Evolutionary conservation across 2,888 invertebrate species (phyloP), one percentile per base, ranked within the genome.

Genomic region (Yponomeuta evonymella): DNA sequence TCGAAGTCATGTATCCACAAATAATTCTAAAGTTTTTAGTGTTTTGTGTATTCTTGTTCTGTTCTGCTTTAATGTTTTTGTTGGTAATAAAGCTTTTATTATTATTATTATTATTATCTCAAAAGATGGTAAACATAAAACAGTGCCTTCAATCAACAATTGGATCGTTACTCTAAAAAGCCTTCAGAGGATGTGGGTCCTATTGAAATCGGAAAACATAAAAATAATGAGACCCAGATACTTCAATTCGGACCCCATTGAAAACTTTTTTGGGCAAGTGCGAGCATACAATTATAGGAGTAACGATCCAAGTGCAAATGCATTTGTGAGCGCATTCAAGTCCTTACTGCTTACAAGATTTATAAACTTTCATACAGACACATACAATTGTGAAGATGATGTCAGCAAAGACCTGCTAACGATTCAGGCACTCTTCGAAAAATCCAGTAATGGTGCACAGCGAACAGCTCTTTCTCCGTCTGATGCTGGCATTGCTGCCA

Each of bases 231-330:
- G 33, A 5, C 33, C 33, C 3, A 43, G 66, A 65, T 70, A 70
- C 65, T 70, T 70, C 15, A 70, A 70, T 30, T 65, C 65, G 2
- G 70, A 70, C 33, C 48, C 51, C 2, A 70, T 70, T 30, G 70
- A 70, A 75, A 77, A 74, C 33, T 75, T 79, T 73, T 78, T 78
- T 73, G 77, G 77, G 0, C 77, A 75, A 71, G 71, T 77, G 29
- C 70, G 76, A 65, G 75, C 76, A 0, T 79, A 76, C 72, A 77
- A 76, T 72, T 78, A 74, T 66, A 73, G 78, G 67, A 77, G 75
- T 71, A 79, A 75, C 66, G 71, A 77, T 29, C 77, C 77, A 3
- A 70, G 72, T 5, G 0, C 33, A 33, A 4, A 33, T 69, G 75
- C 72, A 5, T 78, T 78, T 51, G 74, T 70, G 70, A 70, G 33